phyloP scores from a whole-genome alignment of 2,888 invertebrate genomes.

The Tenthredo distinguenda region DNA sequence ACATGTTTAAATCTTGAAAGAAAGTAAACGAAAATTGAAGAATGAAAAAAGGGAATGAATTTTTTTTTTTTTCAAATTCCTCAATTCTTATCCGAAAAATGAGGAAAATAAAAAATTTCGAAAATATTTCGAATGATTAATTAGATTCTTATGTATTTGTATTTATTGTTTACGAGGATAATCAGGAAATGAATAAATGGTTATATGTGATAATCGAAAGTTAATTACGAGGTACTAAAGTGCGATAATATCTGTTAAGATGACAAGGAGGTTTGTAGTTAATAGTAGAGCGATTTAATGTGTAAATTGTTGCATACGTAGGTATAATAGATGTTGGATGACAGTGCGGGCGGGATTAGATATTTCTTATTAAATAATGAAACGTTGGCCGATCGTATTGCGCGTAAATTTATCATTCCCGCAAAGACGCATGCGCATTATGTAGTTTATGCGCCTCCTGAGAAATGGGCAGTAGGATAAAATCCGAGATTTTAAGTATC shows the following conservation, averaged over 20 bases:
- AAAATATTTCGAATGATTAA: not conserved
- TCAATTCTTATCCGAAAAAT: not conserved
- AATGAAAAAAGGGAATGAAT: not conserved
- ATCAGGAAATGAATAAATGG: not conserved
- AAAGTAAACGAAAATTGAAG: not conserved
- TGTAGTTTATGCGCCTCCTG: constrained; percentile 67
- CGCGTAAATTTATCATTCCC: constrained; percentile 70
- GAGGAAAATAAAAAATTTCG: not conserved
- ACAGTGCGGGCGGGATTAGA: constrained; percentile 4
- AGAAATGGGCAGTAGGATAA: constrained; percentile 66
- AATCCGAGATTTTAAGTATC: constrained; percentile 59
- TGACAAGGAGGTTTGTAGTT: not conserved
- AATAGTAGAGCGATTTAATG: not conserved
- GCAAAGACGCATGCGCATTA: constrained; percentile 70
- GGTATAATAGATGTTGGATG: not conserved
- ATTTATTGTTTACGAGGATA: not conserved
- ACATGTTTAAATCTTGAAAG: constrained; percentile 71
- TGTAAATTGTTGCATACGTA: not conserved
- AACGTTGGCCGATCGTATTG: constrained; percentile 51
- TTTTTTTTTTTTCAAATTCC: not conserved
- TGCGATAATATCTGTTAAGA: constrained; percentile 4
- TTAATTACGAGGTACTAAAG: not conserved
- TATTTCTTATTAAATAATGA: constrained; percentile 36
- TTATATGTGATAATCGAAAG: not conserved
- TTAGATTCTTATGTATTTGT: no score